phyloP scores from a whole-genome alignment of 2,797 vertebrate species.

The Pseudochirops cupreus region DNA sequence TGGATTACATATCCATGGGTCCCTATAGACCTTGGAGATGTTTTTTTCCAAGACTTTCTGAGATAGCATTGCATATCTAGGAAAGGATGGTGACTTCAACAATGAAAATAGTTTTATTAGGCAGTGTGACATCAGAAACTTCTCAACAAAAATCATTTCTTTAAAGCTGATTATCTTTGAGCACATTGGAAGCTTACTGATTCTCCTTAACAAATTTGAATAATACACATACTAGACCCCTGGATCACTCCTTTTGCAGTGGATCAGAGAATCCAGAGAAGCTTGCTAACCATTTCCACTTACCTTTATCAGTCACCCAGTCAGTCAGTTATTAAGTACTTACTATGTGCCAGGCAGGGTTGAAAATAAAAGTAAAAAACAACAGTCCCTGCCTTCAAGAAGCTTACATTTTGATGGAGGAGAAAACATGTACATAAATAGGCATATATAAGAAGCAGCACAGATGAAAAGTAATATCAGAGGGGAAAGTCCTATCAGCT shows the following conservation, averaged over 20 bases:
- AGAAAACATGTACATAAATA: not conserved
- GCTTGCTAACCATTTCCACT: not conserved
- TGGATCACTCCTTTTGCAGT: not conserved
- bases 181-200: not conserved
- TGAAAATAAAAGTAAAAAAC: not conserved
- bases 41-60: not conserved
- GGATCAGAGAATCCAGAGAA: not conserved
- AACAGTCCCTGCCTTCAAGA: not conserved
- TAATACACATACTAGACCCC: not conserved
- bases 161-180: not conserved
- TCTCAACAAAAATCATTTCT: not conserved
- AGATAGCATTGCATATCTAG: not conserved
- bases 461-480: not conserved
- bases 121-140: not conserved
- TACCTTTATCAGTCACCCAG: not conserved
- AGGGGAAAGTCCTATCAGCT: not conserved
- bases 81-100: not conserved
- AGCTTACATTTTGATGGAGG: not conserved
- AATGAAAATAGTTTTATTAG: not conserved
- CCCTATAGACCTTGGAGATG: not conserved
- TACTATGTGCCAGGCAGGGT: not conserved
- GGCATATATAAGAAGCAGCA: not conserved
- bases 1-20: not conserved
- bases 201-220: not conserved
- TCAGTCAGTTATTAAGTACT: not conserved